Evolutionary conservation across 2,797 vertebrate species (phyloP).

Genomic region (Sardinella longiceps): DNA sequence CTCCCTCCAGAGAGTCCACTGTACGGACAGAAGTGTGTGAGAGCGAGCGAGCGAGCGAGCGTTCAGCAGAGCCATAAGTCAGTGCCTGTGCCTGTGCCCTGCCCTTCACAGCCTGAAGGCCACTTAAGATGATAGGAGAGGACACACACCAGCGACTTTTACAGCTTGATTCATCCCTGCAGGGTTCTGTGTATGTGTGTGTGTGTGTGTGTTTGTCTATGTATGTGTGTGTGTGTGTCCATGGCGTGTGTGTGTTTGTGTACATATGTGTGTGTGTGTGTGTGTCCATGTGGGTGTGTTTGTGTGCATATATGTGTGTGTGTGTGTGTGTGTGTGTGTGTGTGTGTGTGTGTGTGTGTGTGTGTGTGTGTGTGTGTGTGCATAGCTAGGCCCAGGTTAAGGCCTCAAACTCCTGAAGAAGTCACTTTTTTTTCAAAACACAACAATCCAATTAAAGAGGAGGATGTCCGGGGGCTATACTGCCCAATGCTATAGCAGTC

Average conservation of each 20-base stretch:
- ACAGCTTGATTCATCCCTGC: slow-evolving; percentile 3
- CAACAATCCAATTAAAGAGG: slow-evolving; percentile 11
- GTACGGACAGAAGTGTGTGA: neutral
- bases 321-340: neutral
- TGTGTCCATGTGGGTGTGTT: neutral
- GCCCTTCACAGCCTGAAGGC: neutral
- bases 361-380: neutral
- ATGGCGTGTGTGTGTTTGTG: too few species aligned
- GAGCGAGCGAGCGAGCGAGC: too few species aligned
- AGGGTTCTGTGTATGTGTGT: neutral
- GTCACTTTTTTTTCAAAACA: neutral
- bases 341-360: neutral
- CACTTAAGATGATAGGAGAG: slow-evolving; percentile 7
- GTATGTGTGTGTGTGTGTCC: too few species aligned
- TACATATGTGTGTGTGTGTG: neutral
- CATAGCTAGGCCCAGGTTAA: neutral
- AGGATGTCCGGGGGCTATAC: neutral
- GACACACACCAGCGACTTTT: slow-evolving; percentile 2
- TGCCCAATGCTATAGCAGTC: neutral
- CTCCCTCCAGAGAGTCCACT: neutral
- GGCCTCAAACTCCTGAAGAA: neutral
- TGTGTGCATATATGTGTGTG: neutral
- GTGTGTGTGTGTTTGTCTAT: too few species aligned
- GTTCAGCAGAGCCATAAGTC: neutral
- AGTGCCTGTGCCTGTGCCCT: neutral